Percentiles rank a stretch among this genome's conserved stretches.
phyloP scores from a whole-genome alignment of 2,888 invertebrate genomes.

The Cantharis nigra region DNA sequence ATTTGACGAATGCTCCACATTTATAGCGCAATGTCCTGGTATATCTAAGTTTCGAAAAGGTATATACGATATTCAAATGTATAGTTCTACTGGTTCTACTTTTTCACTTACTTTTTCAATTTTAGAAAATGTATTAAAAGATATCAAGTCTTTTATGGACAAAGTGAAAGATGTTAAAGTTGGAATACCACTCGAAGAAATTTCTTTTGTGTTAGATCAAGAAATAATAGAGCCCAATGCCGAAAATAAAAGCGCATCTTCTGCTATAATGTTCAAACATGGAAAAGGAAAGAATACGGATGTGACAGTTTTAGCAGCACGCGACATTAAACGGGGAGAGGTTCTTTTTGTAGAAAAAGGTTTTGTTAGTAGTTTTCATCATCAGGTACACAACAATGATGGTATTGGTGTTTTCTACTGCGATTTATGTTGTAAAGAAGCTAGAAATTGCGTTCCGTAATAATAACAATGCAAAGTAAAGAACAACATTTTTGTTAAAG shows the following conservation, averaged over 20 bases:
- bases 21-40: neutral
- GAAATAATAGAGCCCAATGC: neutral
- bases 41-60: neutral
- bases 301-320: neutral
- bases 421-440: neutral
- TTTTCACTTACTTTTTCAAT: neutral
- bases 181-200: neutral
- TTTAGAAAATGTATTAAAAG: neutral
- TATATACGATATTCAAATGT: neutral
- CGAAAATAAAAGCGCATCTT: neutral
- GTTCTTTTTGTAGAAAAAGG: neutral
- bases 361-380: neutral
- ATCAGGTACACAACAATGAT: neutral
- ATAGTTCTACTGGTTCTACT: neutral
- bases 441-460: neutral
- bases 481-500: neutral
- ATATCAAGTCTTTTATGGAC: neutral
- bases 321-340: neutral
- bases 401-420: neutral
- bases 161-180: neutral
- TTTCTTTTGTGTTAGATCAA: neutral
- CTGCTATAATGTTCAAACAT: neutral
- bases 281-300: neutral
- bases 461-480: neutral
- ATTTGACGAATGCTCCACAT: neutral